phyloP scores from a whole-genome alignment of 2,888 invertebrate genomes.

The Reticulitermes lucifugus region DNA sequence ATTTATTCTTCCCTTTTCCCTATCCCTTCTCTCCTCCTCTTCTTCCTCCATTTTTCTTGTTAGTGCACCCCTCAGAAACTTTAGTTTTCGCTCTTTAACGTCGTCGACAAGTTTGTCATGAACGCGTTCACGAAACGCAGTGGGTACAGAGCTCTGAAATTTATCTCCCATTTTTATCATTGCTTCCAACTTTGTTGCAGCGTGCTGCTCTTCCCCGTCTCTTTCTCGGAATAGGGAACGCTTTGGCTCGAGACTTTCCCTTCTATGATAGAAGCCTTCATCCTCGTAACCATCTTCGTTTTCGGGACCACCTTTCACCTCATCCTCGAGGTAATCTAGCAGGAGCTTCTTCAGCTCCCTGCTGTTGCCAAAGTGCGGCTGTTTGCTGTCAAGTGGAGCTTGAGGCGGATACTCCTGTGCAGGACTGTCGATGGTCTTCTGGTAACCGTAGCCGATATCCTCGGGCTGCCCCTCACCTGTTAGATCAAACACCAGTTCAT shows the following conservation, averaged over 20 bases:
- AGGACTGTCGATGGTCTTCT: constrained; percentile 57
- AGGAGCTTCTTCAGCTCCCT: constrained; percentile 54
- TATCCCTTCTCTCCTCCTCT: constrained; percentile 55
- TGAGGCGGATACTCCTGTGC: constrained; percentile 9
- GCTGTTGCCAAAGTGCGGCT: constrained; percentile 43
- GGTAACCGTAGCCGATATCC: constrained; percentile 63
- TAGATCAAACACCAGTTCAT: too few relatives aligned
- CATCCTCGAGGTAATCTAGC: constrained; percentile 54
- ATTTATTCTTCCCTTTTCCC: constrained; percentile 57
- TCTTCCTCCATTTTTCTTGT: constrained; percentile 55
- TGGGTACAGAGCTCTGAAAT: constrained; percentile 56
- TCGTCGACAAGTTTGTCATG: constrained; percentile 53
- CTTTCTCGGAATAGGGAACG: constrained; percentile 58
- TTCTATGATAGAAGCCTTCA: constrained; percentile 30
- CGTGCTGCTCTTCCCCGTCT: constrained; percentile 24
- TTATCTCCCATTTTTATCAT: constrained; percentile 60
- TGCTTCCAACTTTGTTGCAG: constrained; percentile 53
- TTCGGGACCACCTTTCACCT: constrained; percentile 35
- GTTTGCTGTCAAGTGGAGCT: constrained; percentile 51
- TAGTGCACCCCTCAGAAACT: constrained; percentile 59
- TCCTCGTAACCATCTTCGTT: constrained; percentile 38
- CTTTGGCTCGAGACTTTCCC: constrained; percentile 49
- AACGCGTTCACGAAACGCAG: constrained; percentile 68
- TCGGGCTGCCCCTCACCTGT: constrained; percentile 63
- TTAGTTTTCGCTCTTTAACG: constrained; percentile 67